Conservation (phyloP, 2,888 invertebrate species). For the Athalia cordata region DNA sequence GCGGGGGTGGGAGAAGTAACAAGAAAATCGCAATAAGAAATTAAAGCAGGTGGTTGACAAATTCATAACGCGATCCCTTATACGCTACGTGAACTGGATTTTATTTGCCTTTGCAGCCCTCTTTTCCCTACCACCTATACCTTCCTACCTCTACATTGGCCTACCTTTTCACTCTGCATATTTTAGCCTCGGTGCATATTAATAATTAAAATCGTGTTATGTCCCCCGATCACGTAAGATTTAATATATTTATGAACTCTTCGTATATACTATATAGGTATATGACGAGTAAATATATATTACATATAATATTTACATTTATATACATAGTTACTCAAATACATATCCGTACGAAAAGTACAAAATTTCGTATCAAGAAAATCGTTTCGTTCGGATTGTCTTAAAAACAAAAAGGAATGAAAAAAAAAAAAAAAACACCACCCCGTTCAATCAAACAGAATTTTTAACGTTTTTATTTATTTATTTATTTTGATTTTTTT, state of each 20-base stretch:
- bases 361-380: too few relatives aligned
- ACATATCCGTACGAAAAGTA: not conserved
- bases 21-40: not conserved
- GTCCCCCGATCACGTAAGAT: constrained; percentile 22
- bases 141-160: not conserved
- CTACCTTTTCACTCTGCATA: constrained; percentile 18
- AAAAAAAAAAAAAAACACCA: too few relatives aligned
- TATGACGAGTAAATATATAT: not conserved
- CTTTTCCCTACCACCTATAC: not conserved
- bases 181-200: not conserved
- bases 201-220: constrained; percentile 28
- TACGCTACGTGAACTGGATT: not conserved
- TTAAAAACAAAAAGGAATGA: too few relatives aligned
- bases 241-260: constrained; percentile 35
- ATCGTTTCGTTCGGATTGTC: too few relatives aligned
- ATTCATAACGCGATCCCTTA: not conserved
- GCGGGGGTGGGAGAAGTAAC: too few relatives aligned
- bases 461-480: too few relatives aligned
- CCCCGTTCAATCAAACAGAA: too few relatives aligned
- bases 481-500: not conserved
- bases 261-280: not conserved
- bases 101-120: not conserved
- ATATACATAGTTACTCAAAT: not conserved
- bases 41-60: constrained; percentile 4
- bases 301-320: not conserved